phyloP scores from a whole-genome alignment of 1,140 invertebrate genomes.

The Lucilia cuprina region DNA sequence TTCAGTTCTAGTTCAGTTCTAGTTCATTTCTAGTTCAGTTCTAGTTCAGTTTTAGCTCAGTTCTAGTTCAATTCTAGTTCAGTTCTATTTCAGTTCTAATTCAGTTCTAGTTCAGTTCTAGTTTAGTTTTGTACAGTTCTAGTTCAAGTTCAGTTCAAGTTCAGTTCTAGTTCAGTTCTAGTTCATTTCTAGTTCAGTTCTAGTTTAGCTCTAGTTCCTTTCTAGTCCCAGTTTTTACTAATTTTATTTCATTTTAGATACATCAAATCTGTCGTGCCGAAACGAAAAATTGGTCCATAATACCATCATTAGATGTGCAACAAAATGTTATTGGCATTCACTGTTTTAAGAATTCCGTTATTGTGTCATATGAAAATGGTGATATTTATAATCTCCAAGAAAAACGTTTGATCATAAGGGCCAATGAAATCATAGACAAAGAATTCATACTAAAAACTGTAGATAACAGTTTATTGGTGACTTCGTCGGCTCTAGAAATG shows the following conservation, averaged over 20 bases:
- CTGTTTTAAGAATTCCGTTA: conserved; percentile 19
- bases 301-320: conserved; percentile 8
- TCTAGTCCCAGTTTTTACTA: too few relatives aligned
- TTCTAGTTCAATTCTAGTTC: too few relatives aligned
- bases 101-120: too few relatives aligned
- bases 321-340: conserved; percentile 46
- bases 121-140: too few relatives aligned
- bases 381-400: conserved; percentile 43
- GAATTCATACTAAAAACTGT: conserved; percentile 27
- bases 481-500: conserved; percentile 38
- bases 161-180: too few relatives aligned
- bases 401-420: not conserved
- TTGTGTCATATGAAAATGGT: conserved; percentile 46
- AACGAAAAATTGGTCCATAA: conserved; percentile 46
- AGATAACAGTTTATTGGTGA: conserved; percentile 41
- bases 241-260: conserved; percentile 25
- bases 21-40: too few relatives aligned
- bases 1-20: too few relatives aligned
- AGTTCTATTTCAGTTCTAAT: too few relatives aligned
- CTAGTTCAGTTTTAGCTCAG: too few relatives aligned
- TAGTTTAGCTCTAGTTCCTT: too few relatives aligned
- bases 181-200: too few relatives aligned
- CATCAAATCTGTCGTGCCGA: conserved; percentile 41
- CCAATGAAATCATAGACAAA: not conserved
- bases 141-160: too few relatives aligned